A percentile compares a stretch with the other conserved stretches of the same genome.
Conservation (phyloP, 2,888 invertebrate species). For the Synergus itoensis region DNA sequence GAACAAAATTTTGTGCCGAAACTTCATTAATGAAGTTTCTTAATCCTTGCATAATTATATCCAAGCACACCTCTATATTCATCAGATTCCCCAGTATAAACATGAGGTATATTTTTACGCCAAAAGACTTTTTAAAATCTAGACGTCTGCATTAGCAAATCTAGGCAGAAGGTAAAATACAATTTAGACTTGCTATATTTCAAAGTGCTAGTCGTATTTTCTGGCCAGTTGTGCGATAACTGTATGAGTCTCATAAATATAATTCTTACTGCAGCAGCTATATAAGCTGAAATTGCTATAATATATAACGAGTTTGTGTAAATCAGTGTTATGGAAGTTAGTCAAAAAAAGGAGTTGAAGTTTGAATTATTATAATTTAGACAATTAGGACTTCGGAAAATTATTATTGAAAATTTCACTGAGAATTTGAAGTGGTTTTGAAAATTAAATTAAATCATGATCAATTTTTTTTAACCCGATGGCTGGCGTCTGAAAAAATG, state of each 20-base stretch:
- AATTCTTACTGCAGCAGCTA: conserved; percentile 4
- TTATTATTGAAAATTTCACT: neutral
- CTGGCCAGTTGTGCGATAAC: conserved; percentile 2
- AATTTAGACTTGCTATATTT: conserved; percentile 2
- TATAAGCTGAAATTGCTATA: conserved; percentile 2
- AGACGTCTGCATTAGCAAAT: neutral
- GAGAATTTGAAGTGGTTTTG: neutral
- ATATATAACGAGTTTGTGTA: neutral
- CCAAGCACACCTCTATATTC: neutral
- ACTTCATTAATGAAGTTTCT: neutral
- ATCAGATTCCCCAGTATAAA: too few species aligned
- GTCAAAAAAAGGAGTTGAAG: neutral
- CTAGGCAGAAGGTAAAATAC: conserved; percentile 1
- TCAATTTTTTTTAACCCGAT: too few species aligned
- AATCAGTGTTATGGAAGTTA: neutral
- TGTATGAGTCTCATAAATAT: conserved; percentile 7
- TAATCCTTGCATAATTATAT: neutral
- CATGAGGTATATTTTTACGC: neutral
- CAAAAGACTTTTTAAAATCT: neutral
- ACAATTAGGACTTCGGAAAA: neutral
- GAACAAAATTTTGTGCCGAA: neutral
- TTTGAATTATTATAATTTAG: neutral
- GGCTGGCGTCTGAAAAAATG: too few species aligned
- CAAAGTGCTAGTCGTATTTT: conserved; percentile 2
- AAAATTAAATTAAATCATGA: too few species aligned